These are phyloP conservation scores for Mactromeris polynyma DNA, from an alignment of 2,888 invertebrate genomes.

Conservation along the genomic window DNA sequence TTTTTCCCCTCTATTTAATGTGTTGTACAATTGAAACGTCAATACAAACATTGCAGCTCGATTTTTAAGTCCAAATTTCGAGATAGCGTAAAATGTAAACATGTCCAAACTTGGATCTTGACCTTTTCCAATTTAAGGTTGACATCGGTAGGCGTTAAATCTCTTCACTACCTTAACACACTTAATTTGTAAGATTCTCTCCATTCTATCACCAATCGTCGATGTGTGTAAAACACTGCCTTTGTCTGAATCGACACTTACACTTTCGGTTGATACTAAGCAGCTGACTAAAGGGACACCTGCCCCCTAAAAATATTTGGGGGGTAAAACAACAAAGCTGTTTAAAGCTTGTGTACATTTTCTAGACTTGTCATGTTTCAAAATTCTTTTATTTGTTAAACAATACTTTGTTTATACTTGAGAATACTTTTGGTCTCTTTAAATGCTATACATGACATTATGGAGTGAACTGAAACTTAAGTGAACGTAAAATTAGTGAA, in stretches of 20 bases:
- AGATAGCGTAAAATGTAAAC: constrained; percentile 47
- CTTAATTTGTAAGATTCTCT: constrained; percentile 13
- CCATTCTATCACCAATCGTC: not conserved
- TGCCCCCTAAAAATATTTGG: constrained; percentile 31
- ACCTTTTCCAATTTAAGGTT: constrained; percentile 3
- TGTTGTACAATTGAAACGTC: not conserved
- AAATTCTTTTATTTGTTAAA: not conserved
- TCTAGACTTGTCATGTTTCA: not conserved
- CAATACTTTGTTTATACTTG: not conserved
- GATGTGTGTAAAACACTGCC: constrained; percentile 6
- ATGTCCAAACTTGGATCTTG: constrained; percentile 41
- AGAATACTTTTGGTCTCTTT: not conserved
- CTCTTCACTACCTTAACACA: constrained; percentile 11
- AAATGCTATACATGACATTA: no score
- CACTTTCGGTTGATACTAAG: constrained; percentile 27
- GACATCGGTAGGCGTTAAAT: constrained; percentile 26
- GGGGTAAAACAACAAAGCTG: constrained; percentile 22
- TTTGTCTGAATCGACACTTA: constrained; percentile 43
- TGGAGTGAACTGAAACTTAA: not conserved
- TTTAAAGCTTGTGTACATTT: constrained; percentile 16
- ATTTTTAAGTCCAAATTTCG: not conserved
- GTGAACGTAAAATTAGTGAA: not conserved
- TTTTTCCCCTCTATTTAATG: not conserved
- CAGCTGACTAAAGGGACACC: constrained; percentile 40
- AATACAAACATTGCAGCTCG: not conserved